These are phyloP conservation scores for Hoplostethus atlanticus DNA, from an alignment of 2,797 vertebrate species.

Conservation along the genomic window DNA sequence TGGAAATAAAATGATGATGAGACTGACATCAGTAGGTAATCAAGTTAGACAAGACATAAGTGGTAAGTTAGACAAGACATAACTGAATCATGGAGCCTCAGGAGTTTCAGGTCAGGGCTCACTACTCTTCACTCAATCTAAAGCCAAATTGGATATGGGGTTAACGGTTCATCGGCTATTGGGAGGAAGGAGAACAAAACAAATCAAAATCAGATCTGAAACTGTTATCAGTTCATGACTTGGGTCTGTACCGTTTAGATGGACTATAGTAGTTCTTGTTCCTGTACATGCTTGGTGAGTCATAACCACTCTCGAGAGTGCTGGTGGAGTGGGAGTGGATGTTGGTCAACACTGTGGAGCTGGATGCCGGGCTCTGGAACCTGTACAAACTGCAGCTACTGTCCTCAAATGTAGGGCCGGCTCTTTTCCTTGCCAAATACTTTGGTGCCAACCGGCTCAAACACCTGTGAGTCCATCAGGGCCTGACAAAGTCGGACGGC, in stretches of 20 bases:
- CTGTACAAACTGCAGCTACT: constrained; percentile 95
- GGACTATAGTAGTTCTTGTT: constrained; percentile 64
- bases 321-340: constrained; percentile 61
- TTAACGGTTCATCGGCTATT: constrained; percentile 29
- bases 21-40: constrained; percentile 1
- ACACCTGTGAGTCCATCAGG: constrained; percentile 96
- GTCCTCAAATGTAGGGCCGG: constrained; percentile 90
- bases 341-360: constrained; percentile 53
- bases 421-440: constrained; percentile 95
- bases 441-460: constrained; percentile 91
- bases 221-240: constrained; percentile 5
- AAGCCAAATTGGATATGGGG: constrained; percentile 48
- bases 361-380: constrained; percentile 81
- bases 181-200: constrained; percentile 39
- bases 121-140: constrained; percentile 20
- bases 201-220: constrained; percentile 32
- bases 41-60: not conserved
- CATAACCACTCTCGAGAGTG: constrained; percentile 81
- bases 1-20: not conserved
- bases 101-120: constrained; percentile 20
- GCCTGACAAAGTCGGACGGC: constrained; percentile 95
- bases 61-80: constrained; percentile 6
- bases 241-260: constrained; percentile 73
- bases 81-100: constrained; percentile 22
- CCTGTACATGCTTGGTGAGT: constrained; percentile 68